Base-by-base conservation (phyloP, 2,113 vertebrate species). In the Indicator indicator region DNA sequence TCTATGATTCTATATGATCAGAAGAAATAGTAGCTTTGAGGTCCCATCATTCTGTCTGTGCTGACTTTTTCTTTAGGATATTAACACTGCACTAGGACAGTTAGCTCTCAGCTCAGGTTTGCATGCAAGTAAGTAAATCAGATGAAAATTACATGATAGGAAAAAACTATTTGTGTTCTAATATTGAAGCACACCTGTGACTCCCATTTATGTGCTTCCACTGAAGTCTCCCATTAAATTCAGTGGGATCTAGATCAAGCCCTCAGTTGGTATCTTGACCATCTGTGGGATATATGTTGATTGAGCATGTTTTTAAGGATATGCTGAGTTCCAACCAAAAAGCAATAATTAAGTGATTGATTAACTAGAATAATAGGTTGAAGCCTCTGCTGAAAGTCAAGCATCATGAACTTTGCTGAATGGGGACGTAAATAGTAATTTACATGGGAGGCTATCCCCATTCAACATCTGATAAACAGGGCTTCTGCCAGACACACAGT, bases 41-140 rank as follows among this genome's bases (percentile, higher is more conserved):
- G 83, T 84, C 48, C 33, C 92, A 9, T 83, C 64, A 58, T 71
- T 24, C 44, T 74, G 28, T 67, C 52, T 80, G 32, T 86, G 20
- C 64, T 96, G 77, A 15, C 58, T 62, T 63, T 94, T 90, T 55
- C 67, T 27, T 95, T 79, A 98, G 98, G 95, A 97, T n/a, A 56
- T 98, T 72, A 93, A 97, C 32, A 94, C 96, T 54, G 97, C 96
- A 36, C 97, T 97, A 4, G 96, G 97, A 17, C 97, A 98, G 69
- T 98, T 98, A n/a, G 81, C 97, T 36, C 70, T 98, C 67, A 89
- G 93, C 55, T 94, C 86, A 97, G 96, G 95, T 94, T 96, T 42
- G 94, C 98, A 86, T 98, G 97, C 97, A 99, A 97, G 98, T 99
- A 98, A 98, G 97, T 92, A 94, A 81, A 89, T 93, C 55, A 95